Evolutionary conservation across 2,888 invertebrate genomes (phyloP).

Genomic region (Dilophus febrilis): DNA sequence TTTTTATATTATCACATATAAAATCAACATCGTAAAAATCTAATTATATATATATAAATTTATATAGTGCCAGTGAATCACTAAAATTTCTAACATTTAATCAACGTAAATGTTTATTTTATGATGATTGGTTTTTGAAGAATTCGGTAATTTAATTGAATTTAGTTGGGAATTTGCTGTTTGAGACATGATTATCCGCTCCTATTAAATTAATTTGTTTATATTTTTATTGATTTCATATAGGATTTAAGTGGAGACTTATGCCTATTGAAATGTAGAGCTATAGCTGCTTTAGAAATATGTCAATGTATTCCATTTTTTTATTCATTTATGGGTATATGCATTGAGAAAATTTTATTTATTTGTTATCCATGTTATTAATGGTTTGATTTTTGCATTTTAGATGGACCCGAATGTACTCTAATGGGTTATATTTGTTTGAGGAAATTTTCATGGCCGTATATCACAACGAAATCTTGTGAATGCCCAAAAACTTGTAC

Average conservation of each 20-base stretch:
- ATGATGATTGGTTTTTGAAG: slow-evolving; percentile 30
- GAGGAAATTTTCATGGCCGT: slow-evolving; percentile 25
- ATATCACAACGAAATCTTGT: slow-evolving; percentile 24
- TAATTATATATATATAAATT: not conserved
- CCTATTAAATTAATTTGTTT: too few species aligned
- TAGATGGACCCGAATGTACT: slow-evolving; percentile 21
- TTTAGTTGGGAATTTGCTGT: too few species aligned
- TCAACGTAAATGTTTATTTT: slow-evolving; percentile 35
- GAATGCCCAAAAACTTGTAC: slow-evolving; percentile 25
- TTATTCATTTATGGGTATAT: slow-evolving; percentile 28
- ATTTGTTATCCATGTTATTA: too few species aligned
- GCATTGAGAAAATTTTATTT: too few species aligned
- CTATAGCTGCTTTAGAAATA: slow-evolving; percentile 31
- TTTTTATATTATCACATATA: too few species aligned
- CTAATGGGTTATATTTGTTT: slow-evolving; percentile 25
- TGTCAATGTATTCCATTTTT: slow-evolving; percentile 41
- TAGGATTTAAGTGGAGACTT: slow-evolving; percentile 26
- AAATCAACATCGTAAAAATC: not conserved
- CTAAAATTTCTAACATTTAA: slow-evolving; percentile 27
- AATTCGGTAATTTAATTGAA: slow-evolving; percentile 24
- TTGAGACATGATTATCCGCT: too few species aligned
- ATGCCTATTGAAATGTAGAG: slow-evolving; percentile 33
- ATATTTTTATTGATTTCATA: too few species aligned
- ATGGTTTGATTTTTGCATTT: not conserved
- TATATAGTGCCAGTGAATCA: slow-evolving; percentile 11